Base-by-base conservation (phyloP, 1,140 invertebrate genomes). In the Macrosteles quadrilineatus region DNA sequence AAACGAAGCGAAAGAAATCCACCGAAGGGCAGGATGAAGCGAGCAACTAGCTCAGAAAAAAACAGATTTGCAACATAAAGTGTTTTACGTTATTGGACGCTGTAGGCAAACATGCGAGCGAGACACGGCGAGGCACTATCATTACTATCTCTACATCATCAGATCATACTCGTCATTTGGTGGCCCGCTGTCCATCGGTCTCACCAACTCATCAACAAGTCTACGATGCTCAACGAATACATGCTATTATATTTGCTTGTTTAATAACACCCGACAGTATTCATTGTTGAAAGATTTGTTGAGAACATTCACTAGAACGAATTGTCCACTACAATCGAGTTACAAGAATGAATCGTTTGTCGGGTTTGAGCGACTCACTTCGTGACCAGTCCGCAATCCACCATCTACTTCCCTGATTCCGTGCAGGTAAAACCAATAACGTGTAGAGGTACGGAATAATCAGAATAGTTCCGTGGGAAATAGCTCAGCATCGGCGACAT, bases 391-490 rank as follows among this genome's bases (percentile, higher is more conserved):
- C n/a, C 14, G 47, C 47, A 19, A 6, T 50, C 6, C 14, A 19
- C 14, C 47, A 50, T 50, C 55, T 14, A 29, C 27, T 59, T 59
- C 23, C 55, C 55, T 29, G 55, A 59, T 29, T 59, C 55, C 55
- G 55, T 59, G 55, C 55, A 14, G 55, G 55, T 59, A 59, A 59
- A 59, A 59, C 55, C 55, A 59, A 59, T 59, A 59, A 59, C 55
- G 55, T 59, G 55, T 59, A 27, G 2, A 27, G 55, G 55, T 25
- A 59, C 23, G 27, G 55, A 59, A 59, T 25, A 29, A 59, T 59
- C 55, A 9, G 55, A 27, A 27, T 59, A 30, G 27, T 25, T 25
- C 23, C 55, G 55, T 59, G 55, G 55, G 55, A 59, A 59, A 59
- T 59, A 59, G 27, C 55, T 59, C 23, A 27, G 55, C 55, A 14